These are phyloP conservation scores for Bactericera cockerelli DNA, from an alignment of 1,140 invertebrate genomes.

Conservation along the genomic window DNA sequence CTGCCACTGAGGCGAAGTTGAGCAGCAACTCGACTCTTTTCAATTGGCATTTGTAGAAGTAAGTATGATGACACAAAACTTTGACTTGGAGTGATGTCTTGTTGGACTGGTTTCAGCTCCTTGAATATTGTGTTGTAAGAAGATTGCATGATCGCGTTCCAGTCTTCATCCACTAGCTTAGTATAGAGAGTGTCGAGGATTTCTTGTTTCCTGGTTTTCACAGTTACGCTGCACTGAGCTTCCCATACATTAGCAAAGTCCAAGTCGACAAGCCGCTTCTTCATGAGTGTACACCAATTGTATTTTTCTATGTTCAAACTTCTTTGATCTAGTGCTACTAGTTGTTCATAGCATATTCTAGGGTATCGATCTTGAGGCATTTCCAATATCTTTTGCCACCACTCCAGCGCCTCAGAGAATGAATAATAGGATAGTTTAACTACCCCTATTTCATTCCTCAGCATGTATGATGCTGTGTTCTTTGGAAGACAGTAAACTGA, in stretches of 20 bases:
- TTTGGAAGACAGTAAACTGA: background rate
- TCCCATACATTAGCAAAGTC: background rate
- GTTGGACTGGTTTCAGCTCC: background rate
- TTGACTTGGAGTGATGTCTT: background rate
- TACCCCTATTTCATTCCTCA: background rate
- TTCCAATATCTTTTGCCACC: background rate
- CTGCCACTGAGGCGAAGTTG: background rate
- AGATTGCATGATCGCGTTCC: background rate
- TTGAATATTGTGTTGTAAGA: background rate
- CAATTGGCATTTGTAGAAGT: background rate
- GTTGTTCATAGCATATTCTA: background rate
- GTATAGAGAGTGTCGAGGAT: background rate
- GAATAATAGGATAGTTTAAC: background rate
- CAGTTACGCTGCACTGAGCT: background rate
- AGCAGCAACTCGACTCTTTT: background rate
- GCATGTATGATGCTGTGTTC: background rate
- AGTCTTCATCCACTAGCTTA: background rate
- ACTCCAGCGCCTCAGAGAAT: background rate
- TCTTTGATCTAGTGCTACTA: background rate
- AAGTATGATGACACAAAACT: background rate
- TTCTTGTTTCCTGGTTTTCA: background rate
- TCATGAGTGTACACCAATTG: background rate
- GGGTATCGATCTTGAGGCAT: background rate
- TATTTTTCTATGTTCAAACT: background rate
- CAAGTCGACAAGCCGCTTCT: background rate